These are phyloP conservation scores for Periophthalmus modestus DNA, from an alignment of 2,113 vertebrate species.

Conservation along the genomic window DNA sequence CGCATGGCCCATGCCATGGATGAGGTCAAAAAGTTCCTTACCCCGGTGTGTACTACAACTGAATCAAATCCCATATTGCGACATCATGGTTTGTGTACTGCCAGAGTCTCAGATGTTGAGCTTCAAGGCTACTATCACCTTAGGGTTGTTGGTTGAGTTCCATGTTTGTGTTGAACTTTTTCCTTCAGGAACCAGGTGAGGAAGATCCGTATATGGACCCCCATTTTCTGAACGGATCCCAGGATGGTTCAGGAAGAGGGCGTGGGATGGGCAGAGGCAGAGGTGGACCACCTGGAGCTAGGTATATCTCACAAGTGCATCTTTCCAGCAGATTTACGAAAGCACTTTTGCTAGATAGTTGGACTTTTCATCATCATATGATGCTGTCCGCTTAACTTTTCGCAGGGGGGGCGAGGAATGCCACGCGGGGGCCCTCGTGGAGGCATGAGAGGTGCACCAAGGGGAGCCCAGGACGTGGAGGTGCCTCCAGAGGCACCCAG, in stretches of 20 bases:
- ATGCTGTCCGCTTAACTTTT: not conserved
- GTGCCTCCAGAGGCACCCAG: slow-evolving; percentile 81
- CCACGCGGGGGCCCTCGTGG: slow-evolving; percentile 87
- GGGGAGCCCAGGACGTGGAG: slow-evolving; percentile 84
- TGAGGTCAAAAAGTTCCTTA: slow-evolving; percentile 97
- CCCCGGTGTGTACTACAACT: slow-evolving; percentile 79
- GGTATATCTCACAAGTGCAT: slow-evolving; percentile 49
- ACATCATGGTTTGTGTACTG: not conserved
- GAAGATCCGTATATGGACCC: slow-evolving; percentile 92
- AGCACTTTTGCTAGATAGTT: not conserved
- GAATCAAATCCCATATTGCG: not conserved
- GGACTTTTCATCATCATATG: not conserved
- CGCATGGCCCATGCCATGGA: slow-evolving; percentile 99
- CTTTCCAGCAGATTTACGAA: not conserved
- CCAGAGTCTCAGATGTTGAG: not conserved
- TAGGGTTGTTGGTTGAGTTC: not conserved
- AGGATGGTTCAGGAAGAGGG: slow-evolving; percentile 81
- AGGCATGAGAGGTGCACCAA: slow-evolving; percentile 81
- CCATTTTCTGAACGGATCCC: slow-evolving; percentile 91
- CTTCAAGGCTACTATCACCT: not conserved
- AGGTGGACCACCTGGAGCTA: slow-evolving; percentile 86
- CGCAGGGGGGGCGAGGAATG: slow-evolving; percentile 89
- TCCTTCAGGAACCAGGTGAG: slow-evolving; percentile 85
- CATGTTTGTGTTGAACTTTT: not conserved
- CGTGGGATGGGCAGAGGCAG: slow-evolving; percentile 86